Percentiles rank a stretch among this genome's conserved stretches.
These are phyloP conservation scores for Toxotes chatareus DNA, from an alignment of 2,113 vertebrate species.

Conservation along the genomic window DNA sequence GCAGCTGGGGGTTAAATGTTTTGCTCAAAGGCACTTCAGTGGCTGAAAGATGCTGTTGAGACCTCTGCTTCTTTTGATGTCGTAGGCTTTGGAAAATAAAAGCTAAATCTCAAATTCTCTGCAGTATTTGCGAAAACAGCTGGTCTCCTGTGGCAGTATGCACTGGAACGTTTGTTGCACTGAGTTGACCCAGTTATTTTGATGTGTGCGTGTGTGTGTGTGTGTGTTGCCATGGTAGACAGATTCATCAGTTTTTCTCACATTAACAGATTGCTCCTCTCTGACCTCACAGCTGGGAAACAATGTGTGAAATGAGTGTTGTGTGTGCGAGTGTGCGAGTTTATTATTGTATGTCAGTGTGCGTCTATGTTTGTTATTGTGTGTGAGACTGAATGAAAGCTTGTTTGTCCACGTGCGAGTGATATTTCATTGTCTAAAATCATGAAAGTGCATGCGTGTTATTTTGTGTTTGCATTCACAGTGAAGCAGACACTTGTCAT, in stretches of 20 bases:
- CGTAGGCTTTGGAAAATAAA: slow-evolving; percentile 5
- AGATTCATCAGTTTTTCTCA: slow-evolving; percentile 62
- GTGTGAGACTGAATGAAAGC: slow-evolving; percentile 5
- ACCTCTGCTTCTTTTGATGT: slow-evolving; percentile 14
- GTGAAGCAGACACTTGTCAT: no score
- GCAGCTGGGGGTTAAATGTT: slow-evolving; percentile 30
- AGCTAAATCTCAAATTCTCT: slow-evolving; percentile 25
- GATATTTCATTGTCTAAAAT: slow-evolving; percentile 5
- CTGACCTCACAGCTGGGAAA: slow-evolving; percentile 58
- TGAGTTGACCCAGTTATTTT: slow-evolving; percentile 68
- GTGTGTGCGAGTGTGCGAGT: background rate
- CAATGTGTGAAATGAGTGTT: slow-evolving; percentile 53
- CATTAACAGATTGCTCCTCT: slow-evolving; percentile 63
- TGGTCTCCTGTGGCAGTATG: slow-evolving; percentile 49
- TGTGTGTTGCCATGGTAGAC: slow-evolving; percentile 28
- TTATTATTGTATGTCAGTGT: background rate
- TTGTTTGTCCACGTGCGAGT: background rate
- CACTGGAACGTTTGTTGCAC: slow-evolving; percentile 30
- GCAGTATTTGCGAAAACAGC: slow-evolving; percentile 56
- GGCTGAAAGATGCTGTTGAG: background rate
- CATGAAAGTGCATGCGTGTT: slow-evolving; percentile 9
- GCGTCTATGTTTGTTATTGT: background rate
- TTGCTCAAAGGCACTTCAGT: slow-evolving; percentile 46
- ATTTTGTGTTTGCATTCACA: slow-evolving; percentile 22
- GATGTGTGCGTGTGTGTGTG: slow-evolving; percentile 27